These are phyloP conservation scores for Drosophila sordidula DNA, from an alignment of 2,888 invertebrate genomes.

Conservation along the genomic window DNA sequence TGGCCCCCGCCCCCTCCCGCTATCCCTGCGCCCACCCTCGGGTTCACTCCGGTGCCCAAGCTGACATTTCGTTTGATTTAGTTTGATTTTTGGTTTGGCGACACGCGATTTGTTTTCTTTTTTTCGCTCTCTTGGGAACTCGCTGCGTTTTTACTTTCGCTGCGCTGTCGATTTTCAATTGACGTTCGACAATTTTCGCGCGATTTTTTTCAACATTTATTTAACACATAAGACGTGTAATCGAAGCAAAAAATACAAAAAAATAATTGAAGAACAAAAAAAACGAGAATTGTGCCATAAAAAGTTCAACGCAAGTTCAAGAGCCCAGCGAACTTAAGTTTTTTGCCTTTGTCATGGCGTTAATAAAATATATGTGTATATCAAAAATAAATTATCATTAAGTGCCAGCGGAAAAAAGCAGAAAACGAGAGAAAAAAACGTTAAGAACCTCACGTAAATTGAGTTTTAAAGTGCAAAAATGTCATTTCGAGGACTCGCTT, in stretches of 20 bases:
- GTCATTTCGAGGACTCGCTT: slow-evolving; percentile 86
- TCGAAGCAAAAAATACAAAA: not conserved
- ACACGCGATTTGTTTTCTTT: slow-evolving; percentile 55
- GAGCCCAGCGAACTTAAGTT: slow-evolving; percentile 27
- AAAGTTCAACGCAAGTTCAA: slow-evolving; percentile 69
- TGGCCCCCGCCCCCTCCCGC: not conserved
- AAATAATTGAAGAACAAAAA: slow-evolving; percentile 4
- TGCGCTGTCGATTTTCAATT: slow-evolving; percentile 36
- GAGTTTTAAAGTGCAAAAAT: slow-evolving; percentile 52
- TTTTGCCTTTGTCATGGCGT: not conserved
- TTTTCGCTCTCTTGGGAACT: not conserved
- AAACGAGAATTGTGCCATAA: slow-evolving; percentile 54
- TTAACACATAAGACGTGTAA: not conserved
- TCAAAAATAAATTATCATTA: slow-evolving; percentile 53
- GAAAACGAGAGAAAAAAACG: slow-evolving; percentile 19
- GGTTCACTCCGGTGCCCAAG: not conserved
- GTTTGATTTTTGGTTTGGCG: slow-evolving; percentile 59
- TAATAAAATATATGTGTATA: slow-evolving; percentile 44
- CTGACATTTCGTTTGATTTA: slow-evolving; percentile 41
- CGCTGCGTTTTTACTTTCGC: slow-evolving; percentile 70
- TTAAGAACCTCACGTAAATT: not conserved
- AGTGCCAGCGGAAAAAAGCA: slow-evolving; percentile 35
- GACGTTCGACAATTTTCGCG: slow-evolving; percentile 1
- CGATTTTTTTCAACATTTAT: slow-evolving; percentile 7
- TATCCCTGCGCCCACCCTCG: not conserved